Percentiles rank a stretch among this genome's conserved stretches.
phyloP scores from a whole-genome alignment of 2,888 invertebrate species.

The Pimpla rufipes region DNA sequence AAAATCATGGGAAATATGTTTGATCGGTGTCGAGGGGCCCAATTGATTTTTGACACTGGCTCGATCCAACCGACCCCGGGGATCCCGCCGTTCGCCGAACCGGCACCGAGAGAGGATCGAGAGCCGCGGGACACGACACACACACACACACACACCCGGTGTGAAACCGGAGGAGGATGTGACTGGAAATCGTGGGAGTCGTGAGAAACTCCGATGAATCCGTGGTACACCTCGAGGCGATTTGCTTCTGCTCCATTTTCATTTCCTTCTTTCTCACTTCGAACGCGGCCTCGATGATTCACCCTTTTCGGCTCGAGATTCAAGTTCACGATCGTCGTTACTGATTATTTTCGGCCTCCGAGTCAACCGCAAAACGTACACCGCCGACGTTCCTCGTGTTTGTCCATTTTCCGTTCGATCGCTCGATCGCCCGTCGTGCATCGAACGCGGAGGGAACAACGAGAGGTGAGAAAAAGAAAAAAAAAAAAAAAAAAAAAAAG shows the following conservation, averaged over 20 bases:
- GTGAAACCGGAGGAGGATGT: conserved; percentile 25
- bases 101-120: conserved; percentile 27
- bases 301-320: background rate
- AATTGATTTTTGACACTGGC: background rate
- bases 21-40: too few relatives aligned
- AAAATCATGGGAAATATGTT: too few relatives aligned
- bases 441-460: too few relatives aligned
- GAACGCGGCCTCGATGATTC: conserved; percentile 4
- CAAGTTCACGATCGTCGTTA: conserved; percentile 2
- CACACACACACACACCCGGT: background rate
- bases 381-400: too few relatives aligned
- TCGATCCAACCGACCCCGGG: background rate
- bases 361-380: background rate
- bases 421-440: too few relatives aligned
- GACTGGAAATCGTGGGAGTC: conserved; percentile 34
- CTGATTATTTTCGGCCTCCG: background rate
- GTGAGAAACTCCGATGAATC: conserved; percentile 37
- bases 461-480: too few relatives aligned
- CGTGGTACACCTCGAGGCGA: conserved; percentile 21
- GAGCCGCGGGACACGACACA: conserved; percentile 19
- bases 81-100: background rate
- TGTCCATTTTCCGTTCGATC: too few relatives aligned
- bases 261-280: background rate
- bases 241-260: conserved; percentile 5
- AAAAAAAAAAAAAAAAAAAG: background rate